Evolutionary conservation across 2,888 invertebrate genomes (phyloP).

Genomic region (Uloborus plumipes): DNA sequence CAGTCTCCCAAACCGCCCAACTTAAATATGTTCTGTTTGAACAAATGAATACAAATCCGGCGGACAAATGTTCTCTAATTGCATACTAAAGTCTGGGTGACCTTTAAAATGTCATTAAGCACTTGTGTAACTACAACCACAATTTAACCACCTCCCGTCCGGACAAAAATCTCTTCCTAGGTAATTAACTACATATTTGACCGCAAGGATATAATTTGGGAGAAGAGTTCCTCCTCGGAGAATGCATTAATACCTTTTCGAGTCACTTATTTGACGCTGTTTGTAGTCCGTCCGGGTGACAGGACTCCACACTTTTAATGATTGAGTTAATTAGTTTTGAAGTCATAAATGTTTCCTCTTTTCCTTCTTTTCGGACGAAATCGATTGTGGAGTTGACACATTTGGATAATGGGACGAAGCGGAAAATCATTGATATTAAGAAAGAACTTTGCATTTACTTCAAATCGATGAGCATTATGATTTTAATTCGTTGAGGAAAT

Average conservation of each 20-base stretch:
- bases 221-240: conserved; percentile 11
- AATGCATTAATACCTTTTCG: conserved; percentile 49
- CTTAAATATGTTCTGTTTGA: too few species aligned
- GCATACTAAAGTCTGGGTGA: conserved; percentile 44
- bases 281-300: conserved; percentile 32
- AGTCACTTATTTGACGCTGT: conserved; percentile 34
- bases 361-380: conserved; percentile 14
- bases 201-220: conserved; percentile 50
- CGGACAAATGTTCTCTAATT: conserved; percentile 28
- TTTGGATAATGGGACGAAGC: conserved; percentile 4
- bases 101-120: conserved; percentile 58
- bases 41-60: conserved; percentile 12
- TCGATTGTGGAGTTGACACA: conserved; percentile 25
- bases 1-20: too few species aligned
- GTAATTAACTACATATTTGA: conserved; percentile 60
- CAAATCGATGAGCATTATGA: too few species aligned
- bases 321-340: conserved; percentile 53
- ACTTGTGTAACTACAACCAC: conserved; percentile 33
- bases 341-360: conserved; percentile 18
- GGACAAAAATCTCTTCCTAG: conserved; percentile 36
- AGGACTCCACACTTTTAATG: conserved; percentile 53
- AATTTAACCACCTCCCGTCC: conserved; percentile 40
- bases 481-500: too few species aligned
- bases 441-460: too few species aligned
- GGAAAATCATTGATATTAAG: too few species aligned